phyloP scores from a whole-genome alignment of 2,113 vertebrate genomes.

The Oncorhynchus kisutch region DNA sequence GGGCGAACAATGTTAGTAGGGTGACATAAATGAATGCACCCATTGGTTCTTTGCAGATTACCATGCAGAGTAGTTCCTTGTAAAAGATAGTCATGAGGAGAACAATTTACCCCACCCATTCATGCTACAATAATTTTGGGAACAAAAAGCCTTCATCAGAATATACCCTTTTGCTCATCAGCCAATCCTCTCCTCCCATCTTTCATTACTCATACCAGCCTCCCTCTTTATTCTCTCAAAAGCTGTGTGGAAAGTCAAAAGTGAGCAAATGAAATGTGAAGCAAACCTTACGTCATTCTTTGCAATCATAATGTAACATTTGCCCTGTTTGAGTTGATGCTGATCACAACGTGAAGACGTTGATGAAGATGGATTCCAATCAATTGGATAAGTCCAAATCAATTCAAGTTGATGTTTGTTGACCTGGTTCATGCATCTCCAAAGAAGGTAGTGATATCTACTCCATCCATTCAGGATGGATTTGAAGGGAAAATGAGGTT shows the following conservation, averaged over 20 bases:
- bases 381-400: background rate
- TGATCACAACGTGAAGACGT: background rate
- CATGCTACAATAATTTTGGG: conserved; percentile 43
- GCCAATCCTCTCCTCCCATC: conserved; percentile 47
- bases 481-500: background rate
- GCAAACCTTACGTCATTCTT: conserved; percentile 16
- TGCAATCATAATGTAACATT: background rate
- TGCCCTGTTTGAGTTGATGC: conserved; percentile 14
- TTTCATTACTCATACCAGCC: conserved; percentile 57
- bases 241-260: conserved; percentile 9
- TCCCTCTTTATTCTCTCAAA: conserved; percentile 34
- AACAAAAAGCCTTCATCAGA: conserved; percentile 52
- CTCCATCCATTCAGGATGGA: background rate
- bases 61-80: conserved; percentile 44
- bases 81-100: conserved; percentile 72
- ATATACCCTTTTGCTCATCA: conserved; percentile 20
- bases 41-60: conserved; percentile 42
- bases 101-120: conserved; percentile 50
- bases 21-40: conserved; percentile 37
- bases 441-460: background rate
- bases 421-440: background rate
- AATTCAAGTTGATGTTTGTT: background rate
- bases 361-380: background rate
- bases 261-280: conserved; percentile 32
- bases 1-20: background rate